Conservation (phyloP, 1,140 invertebrate species). For the Stenopsyche tienmushanensis region DNA sequence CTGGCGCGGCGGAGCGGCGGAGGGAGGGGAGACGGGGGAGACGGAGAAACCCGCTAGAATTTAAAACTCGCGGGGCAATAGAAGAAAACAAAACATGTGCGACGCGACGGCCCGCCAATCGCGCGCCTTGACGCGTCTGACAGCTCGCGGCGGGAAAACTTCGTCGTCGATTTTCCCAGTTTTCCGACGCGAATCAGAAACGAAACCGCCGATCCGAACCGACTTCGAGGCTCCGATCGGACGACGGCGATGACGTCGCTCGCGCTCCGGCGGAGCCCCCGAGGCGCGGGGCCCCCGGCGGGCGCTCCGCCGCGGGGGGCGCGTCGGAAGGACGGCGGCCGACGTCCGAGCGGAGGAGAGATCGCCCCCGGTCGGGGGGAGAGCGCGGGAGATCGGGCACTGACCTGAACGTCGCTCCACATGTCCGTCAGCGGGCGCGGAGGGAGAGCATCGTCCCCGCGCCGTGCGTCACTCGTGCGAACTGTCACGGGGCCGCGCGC, state of each 20-base stretch:
- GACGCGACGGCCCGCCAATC: slow-evolving; percentile 38
- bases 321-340: not conserved
- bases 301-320: not conserved
- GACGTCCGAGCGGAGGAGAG: not conserved
- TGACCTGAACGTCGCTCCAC: slow-evolving; percentile 41
- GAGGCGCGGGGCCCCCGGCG: not conserved
- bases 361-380: not conserved
- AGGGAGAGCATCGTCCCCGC: slow-evolving; percentile 32
- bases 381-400: no score
- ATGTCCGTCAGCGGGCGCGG: slow-evolving; percentile 33
- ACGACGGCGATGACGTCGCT: not conserved
- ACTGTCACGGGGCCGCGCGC: slow-evolving; percentile 30
- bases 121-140: slow-evolving; percentile 34
- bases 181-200: no score
- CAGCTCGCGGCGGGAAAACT: slow-evolving; percentile 34
- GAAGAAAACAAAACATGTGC: slow-evolving; percentile 42
- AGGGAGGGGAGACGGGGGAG: slow-evolving; percentile 12
- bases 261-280: no score
- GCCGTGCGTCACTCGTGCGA: no score
- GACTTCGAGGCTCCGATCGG: no score
- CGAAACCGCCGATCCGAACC: no score
- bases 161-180: no score
- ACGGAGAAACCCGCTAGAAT: slow-evolving; percentile 41
- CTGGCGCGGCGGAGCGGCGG: slow-evolving; percentile 18
- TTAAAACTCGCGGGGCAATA: slow-evolving; percentile 40